Conservation (phyloP, 2,888 invertebrate genomes). For the Exephanes ischioxanthus region DNA sequence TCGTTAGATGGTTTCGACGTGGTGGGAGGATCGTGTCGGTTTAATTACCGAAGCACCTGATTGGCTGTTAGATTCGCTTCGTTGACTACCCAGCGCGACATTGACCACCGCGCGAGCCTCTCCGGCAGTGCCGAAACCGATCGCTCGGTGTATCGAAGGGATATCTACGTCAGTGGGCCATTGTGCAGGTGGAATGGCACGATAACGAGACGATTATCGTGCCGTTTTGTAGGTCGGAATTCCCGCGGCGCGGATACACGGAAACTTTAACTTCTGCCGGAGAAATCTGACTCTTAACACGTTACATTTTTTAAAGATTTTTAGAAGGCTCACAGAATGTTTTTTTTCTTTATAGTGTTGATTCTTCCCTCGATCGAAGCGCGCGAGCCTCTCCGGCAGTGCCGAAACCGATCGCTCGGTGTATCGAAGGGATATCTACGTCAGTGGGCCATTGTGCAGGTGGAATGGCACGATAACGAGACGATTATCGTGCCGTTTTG, state of each 20-base stretch:
- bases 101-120: constrained; percentile 43
- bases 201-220: background rate
- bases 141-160: constrained; percentile 11
- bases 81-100: constrained; percentile 61
- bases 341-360: too few relatives aligned
- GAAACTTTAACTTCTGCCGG: constrained; percentile 39
- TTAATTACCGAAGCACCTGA: constrained; percentile 76
- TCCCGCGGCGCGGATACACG: constrained; percentile 16
- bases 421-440: background rate
- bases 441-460: background rate
- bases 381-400: constrained; percentile 15
- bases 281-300: constrained; percentile 22
- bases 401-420: constrained; percentile 5
- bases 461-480: background rate
- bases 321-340: too few relatives aligned
- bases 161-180: background rate
- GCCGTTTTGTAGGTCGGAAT: constrained; percentile 11
- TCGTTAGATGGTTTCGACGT: constrained; percentile 72
- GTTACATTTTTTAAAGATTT: too few relatives aligned
- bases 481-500: background rate
- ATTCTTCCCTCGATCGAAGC: background rate
- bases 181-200: background rate
- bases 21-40: constrained; percentile 60
- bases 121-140: constrained; percentile 15
- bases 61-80: constrained; percentile 73